Conservation (phyloP, 2,888 invertebrate species). For the Agriopis leucophaearia region DNA sequence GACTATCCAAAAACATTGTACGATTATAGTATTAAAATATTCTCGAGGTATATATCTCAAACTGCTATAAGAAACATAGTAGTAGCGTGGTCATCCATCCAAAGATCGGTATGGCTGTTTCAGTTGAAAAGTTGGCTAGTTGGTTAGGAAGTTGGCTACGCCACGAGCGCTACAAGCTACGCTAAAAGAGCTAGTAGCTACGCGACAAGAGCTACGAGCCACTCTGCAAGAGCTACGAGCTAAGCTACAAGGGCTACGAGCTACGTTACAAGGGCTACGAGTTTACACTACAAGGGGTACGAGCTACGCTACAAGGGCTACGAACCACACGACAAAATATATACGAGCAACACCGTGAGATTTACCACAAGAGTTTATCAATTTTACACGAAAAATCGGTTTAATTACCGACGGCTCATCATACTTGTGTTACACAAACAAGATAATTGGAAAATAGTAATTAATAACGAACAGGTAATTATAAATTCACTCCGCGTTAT, state of each 20-base stretch:
- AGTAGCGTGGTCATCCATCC: too few species aligned
- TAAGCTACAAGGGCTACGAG: background rate
- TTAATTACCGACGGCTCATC: slow-evolving; percentile 2
- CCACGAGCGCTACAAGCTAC: background rate
- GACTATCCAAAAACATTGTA: too few species aligned
- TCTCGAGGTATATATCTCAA: too few species aligned
- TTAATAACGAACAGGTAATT: slow-evolving; percentile 22
- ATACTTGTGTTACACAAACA: slow-evolving; percentile 7
- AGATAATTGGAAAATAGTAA: slow-evolving; percentile 24
- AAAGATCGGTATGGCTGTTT: too few species aligned
- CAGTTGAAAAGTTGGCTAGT: too few species aligned
- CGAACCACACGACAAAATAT: background rate
- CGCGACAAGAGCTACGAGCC: background rate
- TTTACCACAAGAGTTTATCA: background rate
- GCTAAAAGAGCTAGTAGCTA: background rate
- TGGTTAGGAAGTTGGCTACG: too few species aligned
- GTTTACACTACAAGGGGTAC: background rate
- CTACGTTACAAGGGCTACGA: background rate
- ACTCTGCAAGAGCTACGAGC: background rate
- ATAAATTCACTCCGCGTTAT: slow-evolving; percentile 31
- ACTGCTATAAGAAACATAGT: too few species aligned
- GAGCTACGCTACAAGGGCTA: background rate
- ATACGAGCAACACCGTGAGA: background rate
- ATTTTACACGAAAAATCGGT: background rate
- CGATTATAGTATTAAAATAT: too few species aligned